A percentile compares a stretch with the other conserved stretches of the same genome.
Conservation (phyloP, 2,888 invertebrate species). For the Pammene aurita region DNA sequence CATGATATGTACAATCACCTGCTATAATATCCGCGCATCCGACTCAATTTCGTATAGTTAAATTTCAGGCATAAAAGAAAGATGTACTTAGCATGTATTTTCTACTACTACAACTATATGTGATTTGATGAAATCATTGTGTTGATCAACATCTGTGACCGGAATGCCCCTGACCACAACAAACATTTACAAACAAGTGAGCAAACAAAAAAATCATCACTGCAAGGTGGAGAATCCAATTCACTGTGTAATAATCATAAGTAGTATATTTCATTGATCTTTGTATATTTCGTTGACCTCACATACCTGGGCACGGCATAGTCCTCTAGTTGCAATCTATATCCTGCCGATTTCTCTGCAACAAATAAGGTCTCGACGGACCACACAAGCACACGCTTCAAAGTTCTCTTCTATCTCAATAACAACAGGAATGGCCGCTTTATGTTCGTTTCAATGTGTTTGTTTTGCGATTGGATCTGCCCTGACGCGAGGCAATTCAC, state of each 20-base stretch:
- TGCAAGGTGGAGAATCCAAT: too few relatives aligned
- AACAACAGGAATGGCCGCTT: conserved; percentile 3
- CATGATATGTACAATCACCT: too few relatives aligned
- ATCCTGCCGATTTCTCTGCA: not conserved
- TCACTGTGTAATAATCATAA: too few relatives aligned
- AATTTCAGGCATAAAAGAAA: too few relatives aligned
- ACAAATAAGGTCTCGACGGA: not conserved
- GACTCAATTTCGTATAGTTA: too few relatives aligned
- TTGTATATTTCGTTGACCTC: not conserved
- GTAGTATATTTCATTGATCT: too few relatives aligned
- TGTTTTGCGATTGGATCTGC: conserved; percentile 29
- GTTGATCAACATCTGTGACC: not conserved
- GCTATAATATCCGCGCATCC: too few relatives aligned
- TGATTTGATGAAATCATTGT: not conserved
- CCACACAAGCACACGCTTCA: not conserved
- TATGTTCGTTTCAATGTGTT: conserved; percentile 22
- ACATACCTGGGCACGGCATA: not conserved
- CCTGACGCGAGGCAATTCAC: conserved; percentile 27
- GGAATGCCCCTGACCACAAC: not conserved
- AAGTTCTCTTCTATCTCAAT: not conserved
- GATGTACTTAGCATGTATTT: too few relatives aligned
- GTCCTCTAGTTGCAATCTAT: not conserved
- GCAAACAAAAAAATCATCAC: too few relatives aligned
- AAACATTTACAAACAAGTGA: not conserved
- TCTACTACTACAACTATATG: too few relatives aligned